Base-by-base conservation (phyloP, 2,113 vertebrate genomes). In the Panthera uncia region DNA sequence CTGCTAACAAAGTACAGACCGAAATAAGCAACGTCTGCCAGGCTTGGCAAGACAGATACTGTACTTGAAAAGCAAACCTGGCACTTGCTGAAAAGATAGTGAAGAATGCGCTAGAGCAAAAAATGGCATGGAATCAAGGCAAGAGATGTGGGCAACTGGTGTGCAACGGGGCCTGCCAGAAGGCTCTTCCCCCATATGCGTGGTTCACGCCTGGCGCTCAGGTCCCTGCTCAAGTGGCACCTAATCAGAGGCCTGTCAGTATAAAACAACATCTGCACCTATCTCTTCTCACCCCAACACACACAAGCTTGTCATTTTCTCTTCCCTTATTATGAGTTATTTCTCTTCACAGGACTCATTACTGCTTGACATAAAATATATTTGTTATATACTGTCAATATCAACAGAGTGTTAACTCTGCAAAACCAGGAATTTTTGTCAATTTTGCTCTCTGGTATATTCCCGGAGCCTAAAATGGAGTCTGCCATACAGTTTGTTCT, bases 51-150 rank as follows among this genome's bases (percentile, higher is more conserved):
- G 69, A 65, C 25, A 18, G 68, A 85, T 6, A 55, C 19, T 65
- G 19, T n/a, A 57, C 79, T 90, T 97, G 89, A 95, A 98, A 94
- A 96, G 95, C 86, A 95, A 96, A 90, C 79, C 68, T 96, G 95
- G 96, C 65, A 89, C 74, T 95, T 87, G 79, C 68, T 92, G 89
- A 92, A 96, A 84, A 97, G 57, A 93, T 0, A 36, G 21, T 45
- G 57, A 96, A 96, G 83, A 93, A 96, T 9, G 41, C 9, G 41
- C 31, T 4, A 95, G 29, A 69, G 82, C 27, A 66, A 33, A 69
- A 91, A 80, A 90, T 68, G 83, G 55, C 73, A 68, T 0, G 61
- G 66, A 91, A 76, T 74, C 82, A 89, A 83, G 7, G 74, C 27
- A 36, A 52, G 68, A 69, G 87, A 92, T 31, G 0, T 38, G 55